phyloP scores from a whole-genome alignment of 2,797 vertebrate genomes.

The Acanthornis magna region DNA sequence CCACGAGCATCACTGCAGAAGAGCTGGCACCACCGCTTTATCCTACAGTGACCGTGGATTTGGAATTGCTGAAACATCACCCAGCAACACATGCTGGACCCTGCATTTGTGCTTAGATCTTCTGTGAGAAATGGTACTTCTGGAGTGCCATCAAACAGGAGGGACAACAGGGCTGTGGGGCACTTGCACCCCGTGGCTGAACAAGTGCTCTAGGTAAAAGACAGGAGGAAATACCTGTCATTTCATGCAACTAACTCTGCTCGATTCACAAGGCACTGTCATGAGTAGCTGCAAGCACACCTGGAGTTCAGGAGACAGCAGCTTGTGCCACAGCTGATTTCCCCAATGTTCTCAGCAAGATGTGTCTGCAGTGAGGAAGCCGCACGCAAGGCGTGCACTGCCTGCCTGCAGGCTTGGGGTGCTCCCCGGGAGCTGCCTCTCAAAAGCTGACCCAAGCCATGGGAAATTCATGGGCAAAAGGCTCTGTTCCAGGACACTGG shows the following conservation, averaged over 20 bases:
- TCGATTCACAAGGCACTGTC: accelerated
- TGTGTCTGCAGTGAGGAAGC: not conserved
- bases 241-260: not conserved
- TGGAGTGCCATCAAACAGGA: not conserved
- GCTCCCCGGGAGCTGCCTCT: not conserved
- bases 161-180: not conserved
- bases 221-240: not conserved
- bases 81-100: not conserved
- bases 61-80: not conserved
- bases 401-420: not conserved
- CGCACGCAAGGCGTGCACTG: accelerated
- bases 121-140: not conserved
- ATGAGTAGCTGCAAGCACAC: not conserved
- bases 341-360: not conserved
- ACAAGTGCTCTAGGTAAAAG: not conserved
- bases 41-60: not conserved
- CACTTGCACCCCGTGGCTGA: not conserved
- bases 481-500: not conserved
- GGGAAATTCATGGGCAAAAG: not conserved
- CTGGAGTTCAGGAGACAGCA: not conserved
- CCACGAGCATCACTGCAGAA: accelerated
- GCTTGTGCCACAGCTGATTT: not conserved
- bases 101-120: not conserved
- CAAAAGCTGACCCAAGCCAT: not conserved
- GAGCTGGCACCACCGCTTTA: not conserved